These are phyloP conservation scores for Drosophila busckii DNA, from an alignment of 1,140 invertebrate genomes.

Conservation along the genomic window DNA sequence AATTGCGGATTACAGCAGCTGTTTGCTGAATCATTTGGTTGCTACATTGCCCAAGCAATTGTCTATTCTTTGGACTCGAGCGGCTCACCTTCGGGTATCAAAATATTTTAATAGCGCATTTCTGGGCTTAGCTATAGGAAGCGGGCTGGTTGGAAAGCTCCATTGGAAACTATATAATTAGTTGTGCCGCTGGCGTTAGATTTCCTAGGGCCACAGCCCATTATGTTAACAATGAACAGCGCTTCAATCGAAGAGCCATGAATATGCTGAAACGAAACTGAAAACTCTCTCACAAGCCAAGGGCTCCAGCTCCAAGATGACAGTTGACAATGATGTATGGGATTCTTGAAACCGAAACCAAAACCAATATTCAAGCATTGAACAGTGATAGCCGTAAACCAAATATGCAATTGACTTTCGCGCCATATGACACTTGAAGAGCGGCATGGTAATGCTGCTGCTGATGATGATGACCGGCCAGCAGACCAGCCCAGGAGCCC, in stretches of 20 bases:
- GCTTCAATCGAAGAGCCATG: constrained; percentile 19
- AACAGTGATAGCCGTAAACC: constrained; percentile 23
- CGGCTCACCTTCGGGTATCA: constrained; percentile 31
- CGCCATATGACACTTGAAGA: constrained; percentile 50
- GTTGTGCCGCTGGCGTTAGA: constrained; percentile 48
- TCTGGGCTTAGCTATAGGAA: constrained; percentile 30
- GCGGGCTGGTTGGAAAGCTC: constrained; percentile 49
- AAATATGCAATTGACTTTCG: constrained; percentile 51
- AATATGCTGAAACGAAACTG: constrained; percentile 43
- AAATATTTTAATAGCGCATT: constrained; percentile 44
- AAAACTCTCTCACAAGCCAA: constrained; percentile 52
- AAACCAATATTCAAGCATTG: constrained; percentile 6
- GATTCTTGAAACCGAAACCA: constrained; percentile 56
- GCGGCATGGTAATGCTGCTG: constrained; percentile 21
- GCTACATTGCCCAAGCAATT: constrained; percentile 1
- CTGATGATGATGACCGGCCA: constrained; percentile 14
- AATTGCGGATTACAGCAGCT: constrained; percentile 19
- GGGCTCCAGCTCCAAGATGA: constrained; percentile 26
- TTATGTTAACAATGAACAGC: not conserved
- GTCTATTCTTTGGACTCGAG: constrained; percentile 5
- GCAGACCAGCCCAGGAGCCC: constrained; percentile 34
- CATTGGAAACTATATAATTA: constrained; percentile 59
- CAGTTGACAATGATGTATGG: constrained; percentile 57
- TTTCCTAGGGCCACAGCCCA: constrained; percentile 27
- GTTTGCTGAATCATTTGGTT: constrained; percentile 22